Evolutionary conservation across 2,797 vertebrate species (phyloP), one percentile per base, ranked within the genome.

Genomic region (Anguilla anguilla): DNA sequence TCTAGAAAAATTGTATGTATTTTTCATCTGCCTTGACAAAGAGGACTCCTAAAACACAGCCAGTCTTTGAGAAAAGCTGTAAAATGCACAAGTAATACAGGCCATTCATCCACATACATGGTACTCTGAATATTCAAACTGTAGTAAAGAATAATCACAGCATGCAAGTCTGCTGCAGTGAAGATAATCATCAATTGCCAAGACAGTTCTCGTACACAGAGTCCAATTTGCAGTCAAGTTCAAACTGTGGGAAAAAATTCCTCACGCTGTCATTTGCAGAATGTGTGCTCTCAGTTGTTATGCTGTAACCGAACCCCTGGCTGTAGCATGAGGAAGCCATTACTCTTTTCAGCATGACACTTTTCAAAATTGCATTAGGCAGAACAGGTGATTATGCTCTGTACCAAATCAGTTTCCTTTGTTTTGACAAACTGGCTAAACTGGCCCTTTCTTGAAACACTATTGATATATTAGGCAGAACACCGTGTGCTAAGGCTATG

Each of bases 381-480:
- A 22, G 84, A 84, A 85, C 25, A 53, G 69, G 31, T 64, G 13
- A 88, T 25, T 0, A 72, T 84, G n/a, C 86, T 81, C 46, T 46
- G 17, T 84, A 25, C 89, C 22, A 4, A 51, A 59, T 85, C 35
- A 67, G 25, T 82, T 82, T 51, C 35, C 35, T 79, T 79, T 79
- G n/a, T 79, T 79, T 19, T 17, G 61, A 6, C 5, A 53, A 59
- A n/a, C 87, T 81, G 55, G 81, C 84, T 91, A 7, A 89, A 64
- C 87, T 86, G 74, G 84, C 81, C 46, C 25, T 49, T 9, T 64
- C n/a, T 43, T 51, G 35, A 72, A 86, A 31, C 28, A 3, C 39
- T 35, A 51, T 51, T 51, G 31, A 57, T 19, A 19, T 25, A 57
- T 81, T 77, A 82, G 86, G 74, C 61, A 28, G 19, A 55, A 59